Base-by-base conservation (phyloP, 2,888 invertebrate genomes). In the Eustalomyia histrio region DNA sequence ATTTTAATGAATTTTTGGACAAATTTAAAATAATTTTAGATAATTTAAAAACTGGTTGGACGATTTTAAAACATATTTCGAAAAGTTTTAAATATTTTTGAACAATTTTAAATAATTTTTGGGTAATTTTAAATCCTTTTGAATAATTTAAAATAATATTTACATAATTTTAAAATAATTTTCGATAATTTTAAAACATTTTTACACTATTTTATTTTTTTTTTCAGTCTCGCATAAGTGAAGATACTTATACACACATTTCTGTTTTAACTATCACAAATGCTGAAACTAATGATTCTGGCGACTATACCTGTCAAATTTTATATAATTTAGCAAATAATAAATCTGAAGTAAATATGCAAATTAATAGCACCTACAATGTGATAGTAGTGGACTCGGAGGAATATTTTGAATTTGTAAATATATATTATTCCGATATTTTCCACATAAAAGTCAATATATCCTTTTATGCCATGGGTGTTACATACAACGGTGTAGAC, bases 391-490 rank as follows among this genome's bases (percentile, higher is more conserved):
- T 89, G 71, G 80, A 89, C 86, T 82, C 76, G 52, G 85, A 87
- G 43, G 87, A 89, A 43, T 87, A 86, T 63, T 90, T 29, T 29
- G 29, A 29, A 4, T 29, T 89, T 67, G 87, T 90, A 33, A 85
- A 87, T n/a, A 85, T 91, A 18, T 80, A 79, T 12, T 90, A 91
- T 65, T 87, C 89, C 2, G 87, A 86, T 10, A 80, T 85, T 17
- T 87, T 88, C 63, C 87, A 88, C 33, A 90, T 14, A 90, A 89
- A 17, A 84, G 85, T 2, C 89, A 92, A 1, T 90, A 89, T 14
- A 89, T 90, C 60, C 88, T 93, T 0, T 89, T 89, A n/a, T n/a
- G n/a, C 18, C 7, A 29, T 29, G 29, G 29, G 29, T 29, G 29
- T 6, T 6, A 6, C 7, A 29, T 29, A 29, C 7, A 3, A 29